phyloP scores from a whole-genome alignment of 2,113 vertebrate species.

The Actenoides lindsayi region DNA sequence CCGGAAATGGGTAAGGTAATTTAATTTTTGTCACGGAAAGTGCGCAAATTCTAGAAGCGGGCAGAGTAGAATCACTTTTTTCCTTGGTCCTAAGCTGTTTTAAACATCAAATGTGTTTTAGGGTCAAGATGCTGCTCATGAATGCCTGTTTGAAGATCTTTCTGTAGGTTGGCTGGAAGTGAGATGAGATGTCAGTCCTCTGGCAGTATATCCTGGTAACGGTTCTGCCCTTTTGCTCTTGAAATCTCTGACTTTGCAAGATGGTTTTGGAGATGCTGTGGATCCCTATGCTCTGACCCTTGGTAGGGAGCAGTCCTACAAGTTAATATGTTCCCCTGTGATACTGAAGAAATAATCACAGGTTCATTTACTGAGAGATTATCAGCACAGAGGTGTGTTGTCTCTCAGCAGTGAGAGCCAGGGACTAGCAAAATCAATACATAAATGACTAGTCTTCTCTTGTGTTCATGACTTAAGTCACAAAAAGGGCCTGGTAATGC shows the following conservation, averaged over 20 bases:
- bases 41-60: neutral
- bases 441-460: neutral
- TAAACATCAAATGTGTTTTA: neutral
- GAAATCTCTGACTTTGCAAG: neutral
- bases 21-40: neutral
- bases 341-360: neutral
- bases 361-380: neutral
- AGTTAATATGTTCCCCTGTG: neutral
- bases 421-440: neutral
- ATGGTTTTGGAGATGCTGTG: neutral
- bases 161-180: neutral
- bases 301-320: neutral
- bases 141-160: neutral
- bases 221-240: neutral
- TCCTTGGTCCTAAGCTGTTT: neutral
- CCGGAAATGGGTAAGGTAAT: neutral
- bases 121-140: fast-evolving
- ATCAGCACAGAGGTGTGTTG: neutral
- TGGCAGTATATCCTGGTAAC: neutral
- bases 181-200: neutral
- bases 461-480: neutral
- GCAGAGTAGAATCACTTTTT: neutral
- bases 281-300: neutral
- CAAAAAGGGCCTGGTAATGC: neutral
- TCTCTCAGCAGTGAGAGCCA: neutral